Conservation (phyloP, 2,888 invertebrate genomes). For the Imbricaverruca yamaguchii region DNA sequence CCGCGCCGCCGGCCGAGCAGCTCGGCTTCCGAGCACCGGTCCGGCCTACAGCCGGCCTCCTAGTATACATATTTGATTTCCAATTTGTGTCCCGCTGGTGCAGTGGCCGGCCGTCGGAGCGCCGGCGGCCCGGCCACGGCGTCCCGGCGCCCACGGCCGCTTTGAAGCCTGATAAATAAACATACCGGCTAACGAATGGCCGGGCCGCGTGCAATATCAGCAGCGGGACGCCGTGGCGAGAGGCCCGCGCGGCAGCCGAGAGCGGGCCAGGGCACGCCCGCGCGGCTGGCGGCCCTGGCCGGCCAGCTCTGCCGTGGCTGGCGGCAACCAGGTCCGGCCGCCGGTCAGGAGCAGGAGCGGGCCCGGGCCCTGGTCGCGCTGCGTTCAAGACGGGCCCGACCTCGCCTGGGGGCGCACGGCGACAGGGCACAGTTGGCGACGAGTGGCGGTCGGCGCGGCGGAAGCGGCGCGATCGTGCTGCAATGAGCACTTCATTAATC, state of each 20-base stretch:
- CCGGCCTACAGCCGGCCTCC: not conserved
- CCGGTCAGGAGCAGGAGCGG: too few species aligned
- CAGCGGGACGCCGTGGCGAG: not conserved
- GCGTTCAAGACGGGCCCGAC: too few species aligned
- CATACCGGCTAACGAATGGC: constrained; percentile 7
- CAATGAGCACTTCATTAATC: constrained; percentile 19
- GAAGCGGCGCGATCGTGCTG: not conserved
- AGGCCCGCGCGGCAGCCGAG: not conserved
- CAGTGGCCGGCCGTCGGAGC: not conserved
- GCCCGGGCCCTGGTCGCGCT: too few species aligned
- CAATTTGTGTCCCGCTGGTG: not conserved
- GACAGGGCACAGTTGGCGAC: not conserved
- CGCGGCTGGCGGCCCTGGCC: too few species aligned
- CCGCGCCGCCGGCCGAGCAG: too few species aligned
- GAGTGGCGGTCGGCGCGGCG: not conserved
- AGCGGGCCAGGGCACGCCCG: too few species aligned
- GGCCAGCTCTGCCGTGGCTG: too few species aligned
- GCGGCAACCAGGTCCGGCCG: too few species aligned
- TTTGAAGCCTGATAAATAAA: constrained; percentile 14
- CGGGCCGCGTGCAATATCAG: constrained; percentile 1
- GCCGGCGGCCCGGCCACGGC: not conserved
- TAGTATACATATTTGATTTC: not conserved
- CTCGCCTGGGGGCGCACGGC: not conserved
- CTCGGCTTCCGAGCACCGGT: not conserved
- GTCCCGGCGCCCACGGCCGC: not conserved